Evolutionary conservation across 2,113 vertebrate species (phyloP), one percentile per base, ranked within the genome.

Genomic region (Conger conger): DNA sequence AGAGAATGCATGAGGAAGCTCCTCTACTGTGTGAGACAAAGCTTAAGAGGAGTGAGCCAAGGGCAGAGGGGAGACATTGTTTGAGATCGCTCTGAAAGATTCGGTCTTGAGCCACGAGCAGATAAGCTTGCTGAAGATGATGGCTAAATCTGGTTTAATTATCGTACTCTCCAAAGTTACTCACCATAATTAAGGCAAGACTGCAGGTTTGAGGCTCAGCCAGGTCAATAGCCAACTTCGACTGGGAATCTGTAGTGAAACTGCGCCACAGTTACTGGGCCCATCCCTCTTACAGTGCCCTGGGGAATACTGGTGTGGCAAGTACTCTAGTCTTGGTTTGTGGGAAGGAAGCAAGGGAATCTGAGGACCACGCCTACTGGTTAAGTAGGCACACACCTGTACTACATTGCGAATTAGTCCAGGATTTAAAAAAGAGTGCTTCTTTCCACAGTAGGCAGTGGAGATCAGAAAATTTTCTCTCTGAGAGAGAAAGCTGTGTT

Each of bases 1-100:
- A 20, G n/a, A 68, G 5, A 68, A 68, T 68, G 20, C 60, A 68
- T 68, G 27, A 68, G 60, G 60, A 68, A 68, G 23, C 60, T 68
- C 23, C 20, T 23, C 60, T 3, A 68, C 60, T n/a, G 60, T n/a
- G 60, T 78, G 33, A 23, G 76, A 38, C 76, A 1, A 80, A 80
- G 38, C 38, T 17, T 23, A 11, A 13, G 37, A 45, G 80, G 45
- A 33, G 45, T 57, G 18, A 54, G 9, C n/a, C 23, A 16, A 33
- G 30, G 37, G 80, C 42, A 53, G 80, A 23, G 80, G 80, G 35
- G 54, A 18, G 80, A n/a, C 33, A 82, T 82, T 36, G n/a, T 57
- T 57, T 57, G 27, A 35, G 54, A 82, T 45, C 53, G 57, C 45
- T 57, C 80, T 54, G 15, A 81, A 81, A 81, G 80, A 50, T 81